Conservation (phyloP, 23 tunicate genomes). For the Diplosoma virens region DNA sequence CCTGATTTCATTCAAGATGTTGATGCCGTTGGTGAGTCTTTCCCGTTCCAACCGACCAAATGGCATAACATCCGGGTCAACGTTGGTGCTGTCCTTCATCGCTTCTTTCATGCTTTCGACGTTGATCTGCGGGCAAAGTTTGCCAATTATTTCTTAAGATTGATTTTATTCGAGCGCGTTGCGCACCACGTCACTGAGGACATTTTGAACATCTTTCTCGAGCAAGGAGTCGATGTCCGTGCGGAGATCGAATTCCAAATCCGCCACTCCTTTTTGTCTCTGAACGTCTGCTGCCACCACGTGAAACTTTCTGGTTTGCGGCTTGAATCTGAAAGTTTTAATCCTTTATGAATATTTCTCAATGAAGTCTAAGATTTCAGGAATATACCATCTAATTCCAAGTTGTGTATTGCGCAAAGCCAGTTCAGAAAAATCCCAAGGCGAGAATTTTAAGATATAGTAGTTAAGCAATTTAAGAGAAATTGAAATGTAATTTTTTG, state of each 20-base stretch:
- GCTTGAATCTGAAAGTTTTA: conserved; percentile 83
- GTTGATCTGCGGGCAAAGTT: conserved; percentile 52
- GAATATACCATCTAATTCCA: too few relatives aligned
- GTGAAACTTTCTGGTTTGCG: conserved; percentile 91
- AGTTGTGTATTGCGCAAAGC: too few relatives aligned
- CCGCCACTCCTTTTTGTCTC: conserved; percentile 78
- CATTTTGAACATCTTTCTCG: conserved; percentile 52
- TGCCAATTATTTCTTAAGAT: neutral
- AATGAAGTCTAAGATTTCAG: too few relatives aligned
- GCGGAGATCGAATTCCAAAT: conserved; percentile 91
- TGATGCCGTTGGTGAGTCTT: conserved; percentile 59
- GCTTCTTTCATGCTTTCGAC: conserved; percentile 91
- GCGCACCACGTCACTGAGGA: conserved; percentile 74
- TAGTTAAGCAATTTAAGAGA: neutral
- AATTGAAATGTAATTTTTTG: neutral
- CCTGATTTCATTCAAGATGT: conserved; percentile 80
- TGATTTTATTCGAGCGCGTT: neutral
- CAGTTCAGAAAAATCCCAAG: too few relatives aligned
- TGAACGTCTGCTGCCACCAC: conserved; percentile 90
- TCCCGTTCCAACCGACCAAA: conserved; percentile 89
- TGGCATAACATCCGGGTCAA: conserved; percentile 94
- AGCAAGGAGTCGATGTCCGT: conserved; percentile 76
- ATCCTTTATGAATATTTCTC: too few relatives aligned
- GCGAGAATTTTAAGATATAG: too few relatives aligned
- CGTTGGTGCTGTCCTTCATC: conserved; percentile 85